Base-by-base conservation (phyloP, 1,140 invertebrate genomes). In the Chelonus insularis region DNA sequence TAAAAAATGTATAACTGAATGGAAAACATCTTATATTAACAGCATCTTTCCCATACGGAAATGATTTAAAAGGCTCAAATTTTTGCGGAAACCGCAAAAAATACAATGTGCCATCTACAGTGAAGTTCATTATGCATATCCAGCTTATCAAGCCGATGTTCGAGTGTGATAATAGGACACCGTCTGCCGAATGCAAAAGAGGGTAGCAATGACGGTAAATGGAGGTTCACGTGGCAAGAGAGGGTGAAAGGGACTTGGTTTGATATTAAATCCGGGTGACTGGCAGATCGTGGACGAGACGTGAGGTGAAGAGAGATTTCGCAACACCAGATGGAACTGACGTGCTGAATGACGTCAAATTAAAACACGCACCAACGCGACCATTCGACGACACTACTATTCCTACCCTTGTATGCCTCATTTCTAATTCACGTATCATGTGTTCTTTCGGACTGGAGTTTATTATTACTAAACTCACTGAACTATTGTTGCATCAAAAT, bases 291-390 rank as follows among this genome's bases (percentile, higher is more conserved):
- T 68, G 70, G 71, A 72, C 70, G 69, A 74, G 68, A 70, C 69
- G 72, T 70, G 67, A 68, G 47, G 23, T 48, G 47, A 25, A 52
- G 48, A 36, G 9, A 71, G 71, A 69, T 71, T 68, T 74, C 70
- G 70, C 72, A 74, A 75, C 73, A 73, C 71, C 75, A 78, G 73
- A 77, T 79, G 77, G 75, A 74, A 74, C 72, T 77, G 77, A 76
- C 76, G 71, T 66, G 68, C 68, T 76, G 77, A 78, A 72, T 77
- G 77, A 77, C 77, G 74, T 79, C 74, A 77, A 77, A 77, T 77
- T 77, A 79, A 79, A 79, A 79, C 77, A 77, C 74, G 72, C 74
- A 73, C 60, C 71, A 68, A 74, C 72, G 72, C 73, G 73, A 75
- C 69, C 72, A 75, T 75, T 78, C 72, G 73, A 72, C 72, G 72